phyloP scores from a whole-genome alignment of 2,113 vertebrate species.

The Alethe diademata region DNA sequence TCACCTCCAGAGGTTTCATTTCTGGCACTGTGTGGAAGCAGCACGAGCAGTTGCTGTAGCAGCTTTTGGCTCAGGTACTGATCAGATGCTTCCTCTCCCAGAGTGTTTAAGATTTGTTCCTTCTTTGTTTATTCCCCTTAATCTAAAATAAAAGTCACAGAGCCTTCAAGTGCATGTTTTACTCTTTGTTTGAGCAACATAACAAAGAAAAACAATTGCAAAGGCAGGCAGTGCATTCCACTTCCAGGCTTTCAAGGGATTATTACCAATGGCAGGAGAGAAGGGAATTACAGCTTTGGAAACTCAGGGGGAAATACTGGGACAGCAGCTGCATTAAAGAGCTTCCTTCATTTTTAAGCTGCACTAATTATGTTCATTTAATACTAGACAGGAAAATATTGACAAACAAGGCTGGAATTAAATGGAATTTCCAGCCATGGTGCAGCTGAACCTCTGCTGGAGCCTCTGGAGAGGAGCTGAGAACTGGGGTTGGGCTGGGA shows the following conservation, averaged over 20 bases:
- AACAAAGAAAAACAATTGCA: slow-evolving; percentile 53
- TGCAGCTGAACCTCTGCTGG: background rate
- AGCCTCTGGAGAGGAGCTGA: background rate
- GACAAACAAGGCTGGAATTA: background rate
- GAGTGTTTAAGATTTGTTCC: background rate
- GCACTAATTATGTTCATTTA: slow-evolving; percentile 33
- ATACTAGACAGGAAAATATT: slow-evolving; percentile 39
- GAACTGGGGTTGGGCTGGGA: background rate
- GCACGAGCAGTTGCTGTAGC: background rate
- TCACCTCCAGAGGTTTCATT: accelerated
- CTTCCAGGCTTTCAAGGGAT: slow-evolving; percentile 43
- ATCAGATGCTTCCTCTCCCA: background rate
- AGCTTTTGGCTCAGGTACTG: background rate
- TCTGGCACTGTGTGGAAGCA: background rate
- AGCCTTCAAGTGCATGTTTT: slow-evolving; percentile 29
- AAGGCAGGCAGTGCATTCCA: slow-evolving; percentile 3
- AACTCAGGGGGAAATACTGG: slow-evolving; percentile 39
- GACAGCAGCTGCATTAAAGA: slow-evolving; percentile 49
- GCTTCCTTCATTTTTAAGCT: slow-evolving; percentile 1
- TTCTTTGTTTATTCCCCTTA: slow-evolving; percentile 6
- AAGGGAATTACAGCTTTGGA: slow-evolving; percentile 42
- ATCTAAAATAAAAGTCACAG: slow-evolving; percentile 33
- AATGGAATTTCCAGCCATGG: background rate
- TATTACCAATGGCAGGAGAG: slow-evolving; percentile 35
- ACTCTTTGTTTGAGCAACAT: slow-evolving; percentile 23